Conservation (phyloP, 2,888 invertebrate species). For the Thera britannica region DNA sequence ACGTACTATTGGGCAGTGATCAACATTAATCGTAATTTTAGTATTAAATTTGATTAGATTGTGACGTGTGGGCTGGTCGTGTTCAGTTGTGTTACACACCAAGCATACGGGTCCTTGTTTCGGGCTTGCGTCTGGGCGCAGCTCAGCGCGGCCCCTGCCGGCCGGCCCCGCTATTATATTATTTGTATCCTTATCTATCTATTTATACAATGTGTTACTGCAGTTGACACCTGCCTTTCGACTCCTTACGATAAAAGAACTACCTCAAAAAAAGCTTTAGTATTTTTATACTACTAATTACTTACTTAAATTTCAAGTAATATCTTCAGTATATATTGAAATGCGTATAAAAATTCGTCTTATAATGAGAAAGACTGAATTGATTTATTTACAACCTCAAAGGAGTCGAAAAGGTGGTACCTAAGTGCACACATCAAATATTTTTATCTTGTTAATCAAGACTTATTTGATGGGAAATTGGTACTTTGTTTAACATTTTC, state of each 20-base stretch:
- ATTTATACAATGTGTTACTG: slow-evolving; percentile 72
- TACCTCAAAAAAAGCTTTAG: slow-evolving; percentile 38
- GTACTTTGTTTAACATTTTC: slow-evolving; percentile 75
- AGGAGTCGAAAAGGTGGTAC: slow-evolving; percentile 49
- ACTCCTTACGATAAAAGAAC: slow-evolving; percentile 44
- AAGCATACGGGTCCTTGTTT: slow-evolving; percentile 81
- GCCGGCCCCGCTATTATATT: slow-evolving; percentile 62
- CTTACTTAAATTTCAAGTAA: background rate
- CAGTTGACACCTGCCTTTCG: slow-evolving; percentile 52
- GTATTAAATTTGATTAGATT: slow-evolving; percentile 81
- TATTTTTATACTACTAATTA: slow-evolving; percentile 1
- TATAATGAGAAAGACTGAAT: slow-evolving; percentile 27
- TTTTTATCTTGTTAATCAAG: slow-evolving; percentile 71
- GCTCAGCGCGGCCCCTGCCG: slow-evolving; percentile 61
- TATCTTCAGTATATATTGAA: background rate
- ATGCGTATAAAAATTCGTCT: slow-evolving; percentile 15
- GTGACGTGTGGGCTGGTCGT: slow-evolving; percentile 71
- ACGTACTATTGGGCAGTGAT: slow-evolving; percentile 85
- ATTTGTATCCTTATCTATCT: slow-evolving; percentile 77
- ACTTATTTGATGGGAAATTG: slow-evolving; percentile 67
- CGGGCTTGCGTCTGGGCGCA: slow-evolving; percentile 63
- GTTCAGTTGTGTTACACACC: slow-evolving; percentile 72
- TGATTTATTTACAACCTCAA: slow-evolving; percentile 24
- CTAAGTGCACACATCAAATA: slow-evolving; percentile 45
- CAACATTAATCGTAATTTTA: slow-evolving; percentile 84